Conservation (phyloP, 2,888 invertebrate species). For the Gisinianus flammeolus region DNA sequence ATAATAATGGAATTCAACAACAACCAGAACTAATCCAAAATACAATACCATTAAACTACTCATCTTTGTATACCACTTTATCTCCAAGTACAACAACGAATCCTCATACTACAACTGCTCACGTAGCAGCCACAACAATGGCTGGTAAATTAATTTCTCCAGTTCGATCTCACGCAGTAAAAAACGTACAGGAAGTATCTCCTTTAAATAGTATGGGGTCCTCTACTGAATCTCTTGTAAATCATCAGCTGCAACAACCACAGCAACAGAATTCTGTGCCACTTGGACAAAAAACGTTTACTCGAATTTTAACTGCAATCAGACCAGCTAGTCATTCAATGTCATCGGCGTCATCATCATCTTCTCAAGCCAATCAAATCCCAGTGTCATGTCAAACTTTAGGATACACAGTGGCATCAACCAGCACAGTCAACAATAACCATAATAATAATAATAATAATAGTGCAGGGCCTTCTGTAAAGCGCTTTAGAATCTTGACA, state of each 20-base stretch:
- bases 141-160: slow-evolving; percentile 34
- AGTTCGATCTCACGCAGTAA: neutral
- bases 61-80: slow-evolving; percentile 18
- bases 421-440: no score
- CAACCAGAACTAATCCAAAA: neutral
- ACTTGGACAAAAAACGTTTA: neutral
- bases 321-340: no score
- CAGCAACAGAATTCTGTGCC: neutral
- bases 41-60: neutral
- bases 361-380: neutral
- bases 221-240: no score
- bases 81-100: no score
- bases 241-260: no score
- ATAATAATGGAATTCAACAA: neutral
- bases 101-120: slow-evolving; percentile 3
- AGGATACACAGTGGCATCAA: neutral
- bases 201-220: no score
- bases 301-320: no score
- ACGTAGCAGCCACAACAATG: slow-evolving; percentile 17
- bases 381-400: neutral
- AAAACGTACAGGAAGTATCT: no score
- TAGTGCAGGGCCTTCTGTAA: neutral
- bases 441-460: neutral
- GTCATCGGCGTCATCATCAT: no score
- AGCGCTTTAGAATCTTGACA: slow-evolving; percentile 18